phyloP scores from a whole-genome alignment of 2,888 invertebrate genomes.

The Nasonia oneida region DNA sequence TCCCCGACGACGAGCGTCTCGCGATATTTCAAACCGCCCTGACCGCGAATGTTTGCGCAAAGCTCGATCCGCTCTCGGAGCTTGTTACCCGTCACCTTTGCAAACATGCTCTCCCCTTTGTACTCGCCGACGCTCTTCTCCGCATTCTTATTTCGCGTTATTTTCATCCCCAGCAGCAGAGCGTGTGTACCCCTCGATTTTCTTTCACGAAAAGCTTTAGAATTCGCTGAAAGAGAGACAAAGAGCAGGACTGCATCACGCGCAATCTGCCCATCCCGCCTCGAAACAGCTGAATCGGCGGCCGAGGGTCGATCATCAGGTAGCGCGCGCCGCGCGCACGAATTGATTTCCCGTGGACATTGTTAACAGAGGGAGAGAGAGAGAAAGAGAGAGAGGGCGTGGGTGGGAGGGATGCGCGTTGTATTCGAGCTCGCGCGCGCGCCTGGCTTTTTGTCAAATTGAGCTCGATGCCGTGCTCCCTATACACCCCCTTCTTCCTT shows the following conservation, averaged over 20 bases:
- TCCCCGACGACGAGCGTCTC: background rate
- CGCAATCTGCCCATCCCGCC: background rate
- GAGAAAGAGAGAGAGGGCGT: background rate
- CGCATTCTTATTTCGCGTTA: background rate
- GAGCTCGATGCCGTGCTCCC: conserved; percentile 17
- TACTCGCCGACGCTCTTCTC: background rate
- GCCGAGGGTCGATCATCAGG: conserved; percentile 59
- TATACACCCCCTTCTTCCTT: background rate
- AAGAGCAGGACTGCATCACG: background rate
- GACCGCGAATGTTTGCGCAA: conserved; percentile 21
- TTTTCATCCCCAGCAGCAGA: background rate
- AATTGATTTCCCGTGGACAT: conserved; percentile 60
- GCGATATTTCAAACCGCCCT: conserved; percentile 24
- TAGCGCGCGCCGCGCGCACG: conserved; percentile 44
- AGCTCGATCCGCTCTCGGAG: background rate
- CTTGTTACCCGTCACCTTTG: background rate
- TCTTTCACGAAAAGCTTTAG: background rate
- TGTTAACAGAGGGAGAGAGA: conserved; percentile 36
- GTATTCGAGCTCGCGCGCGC: conserved; percentile 5
- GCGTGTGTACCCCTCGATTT: background rate
- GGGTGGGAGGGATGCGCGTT: background rate
- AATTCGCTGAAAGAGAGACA: background rate
- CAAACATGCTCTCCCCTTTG: background rate
- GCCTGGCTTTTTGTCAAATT: conserved; percentile 43
- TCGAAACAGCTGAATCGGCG: background rate